Conservation (phyloP, 2,113 vertebrate genomes). For the Triplophysa rosa region DNA sequence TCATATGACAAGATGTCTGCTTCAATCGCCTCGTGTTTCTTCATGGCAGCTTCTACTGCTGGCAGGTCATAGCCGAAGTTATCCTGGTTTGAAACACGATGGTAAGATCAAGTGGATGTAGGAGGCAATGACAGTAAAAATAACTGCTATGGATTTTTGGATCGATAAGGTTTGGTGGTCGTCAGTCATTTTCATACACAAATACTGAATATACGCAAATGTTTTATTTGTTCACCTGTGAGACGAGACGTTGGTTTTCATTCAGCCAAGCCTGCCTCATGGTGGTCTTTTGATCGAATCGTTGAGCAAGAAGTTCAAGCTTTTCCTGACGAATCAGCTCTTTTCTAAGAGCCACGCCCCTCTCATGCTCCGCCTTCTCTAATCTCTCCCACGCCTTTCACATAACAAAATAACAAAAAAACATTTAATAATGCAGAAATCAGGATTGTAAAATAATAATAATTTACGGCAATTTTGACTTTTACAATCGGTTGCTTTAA, state of each 20-base stretch:
- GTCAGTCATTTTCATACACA: not conserved
- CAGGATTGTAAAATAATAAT: not conserved
- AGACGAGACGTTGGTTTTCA: constrained; percentile 94
- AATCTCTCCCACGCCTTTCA: constrained; percentile 86
- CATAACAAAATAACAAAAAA: not conserved
- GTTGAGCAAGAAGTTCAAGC: constrained; percentile 88
- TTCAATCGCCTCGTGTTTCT: constrained; percentile 96
- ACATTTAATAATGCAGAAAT: not conserved
- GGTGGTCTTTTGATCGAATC: constrained; percentile 91
- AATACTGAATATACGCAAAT: not conserved
- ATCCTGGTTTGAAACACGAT: constrained; percentile 73
- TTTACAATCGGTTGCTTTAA: not conserved
- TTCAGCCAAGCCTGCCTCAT: constrained; percentile 97
- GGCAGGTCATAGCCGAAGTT: constrained; percentile 96
- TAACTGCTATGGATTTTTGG: too few relatives aligned
- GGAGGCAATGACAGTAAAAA: too few relatives aligned
- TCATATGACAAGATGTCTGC: constrained; percentile 93
- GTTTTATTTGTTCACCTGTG: constrained; percentile 77
- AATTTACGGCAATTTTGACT: not conserved
- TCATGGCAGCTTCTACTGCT: constrained; percentile 93
- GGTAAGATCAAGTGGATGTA: too few relatives aligned
- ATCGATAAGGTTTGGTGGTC: not conserved
- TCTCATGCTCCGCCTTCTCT: constrained; percentile 94
- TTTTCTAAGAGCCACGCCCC: constrained; percentile 84
- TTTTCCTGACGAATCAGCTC: constrained; percentile 97